A percentile compares a stretch with the other conserved stretches of the same genome.
These are phyloP conservation scores for Gibbula magus DNA, from an alignment of 2,888 invertebrate genomes.

Conservation along the genomic window DNA sequence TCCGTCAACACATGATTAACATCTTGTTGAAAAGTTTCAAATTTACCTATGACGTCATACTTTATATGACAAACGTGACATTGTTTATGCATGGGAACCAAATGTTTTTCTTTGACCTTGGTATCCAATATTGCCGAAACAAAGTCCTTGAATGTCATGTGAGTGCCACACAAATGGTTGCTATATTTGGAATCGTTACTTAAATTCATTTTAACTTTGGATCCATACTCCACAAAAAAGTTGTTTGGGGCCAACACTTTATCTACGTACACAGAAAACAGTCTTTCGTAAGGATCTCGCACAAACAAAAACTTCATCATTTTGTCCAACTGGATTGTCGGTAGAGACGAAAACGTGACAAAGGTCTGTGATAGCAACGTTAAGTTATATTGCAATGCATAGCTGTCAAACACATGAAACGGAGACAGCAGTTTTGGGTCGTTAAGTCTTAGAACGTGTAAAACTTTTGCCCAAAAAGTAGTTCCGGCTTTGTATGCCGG, in stretches of 20 bases:
- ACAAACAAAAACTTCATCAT: constrained; percentile 39
- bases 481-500: no score
- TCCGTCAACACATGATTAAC: not conserved
- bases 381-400: no score
- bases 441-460: no score
- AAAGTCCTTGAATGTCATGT: not conserved
- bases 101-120: not conserved
- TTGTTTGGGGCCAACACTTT: constrained; percentile 43
- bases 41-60: not conserved
- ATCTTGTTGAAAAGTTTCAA: not conserved
- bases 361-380: no score
- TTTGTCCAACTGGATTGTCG: no score
- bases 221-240: no score
- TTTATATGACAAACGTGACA: not conserved
- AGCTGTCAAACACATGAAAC: no score
- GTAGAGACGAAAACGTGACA: no score
- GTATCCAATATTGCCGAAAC: not conserved
- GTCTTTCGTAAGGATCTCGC: constrained; percentile 42
- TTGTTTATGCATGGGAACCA: not conserved
- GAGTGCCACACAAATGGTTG: not conserved
- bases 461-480: no score
- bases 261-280: constrained; percentile 45
- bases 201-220: not conserved
- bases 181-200: not conserved
- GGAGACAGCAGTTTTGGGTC: no score